Base-by-base conservation (phyloP, 2,113 vertebrate species). In the Electrona antarctica region DNA sequence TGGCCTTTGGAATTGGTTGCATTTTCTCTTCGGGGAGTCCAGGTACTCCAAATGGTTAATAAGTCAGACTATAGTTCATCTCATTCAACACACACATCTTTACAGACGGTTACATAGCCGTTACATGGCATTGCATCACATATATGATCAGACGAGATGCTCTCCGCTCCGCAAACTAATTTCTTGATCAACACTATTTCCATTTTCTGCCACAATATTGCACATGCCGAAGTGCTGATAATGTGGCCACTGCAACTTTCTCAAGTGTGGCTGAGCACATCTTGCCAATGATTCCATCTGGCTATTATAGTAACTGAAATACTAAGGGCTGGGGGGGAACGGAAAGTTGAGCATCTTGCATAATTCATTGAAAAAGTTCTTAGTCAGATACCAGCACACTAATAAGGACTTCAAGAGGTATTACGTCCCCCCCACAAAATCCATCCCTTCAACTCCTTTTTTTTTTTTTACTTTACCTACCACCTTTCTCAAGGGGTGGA, bases 301-400 rank as follows among this genome's bases (percentile, higher is more conserved):
- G 49, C 33, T 29, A 13, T 62, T 62, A 4, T 47, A 46, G 52
- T 50, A 55, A 29, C 68, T 83, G 56, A 78, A 83, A 81, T 86
- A 83, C 83, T 87, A 69, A 73, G 56, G 21, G 8, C 29, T 72
- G 71, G 3, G 33, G 3, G 33, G 33, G 33, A 74, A 76, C 51
- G 74, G 74, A 84, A 87, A 89, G 64, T 80, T 76, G 71, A 81
- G 70, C 59, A 60, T 63, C 46, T 77, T 89, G 62, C 81, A 90
- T 82, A 84, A 90, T 85, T 91, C 76, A 90, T 88, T 67, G 77
- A 70, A 57, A 81, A 77, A 71, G 68, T 80, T 86, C 76, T 64
- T 14, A 76, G 70, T 80, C 81, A 85, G 69, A 78, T 64, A 50
- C 50, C 73, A 69, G 73, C 67, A 81, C 28, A 15, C 65, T 74